Evolutionary conservation across 1,140 invertebrate genomes (phyloP).

Genomic region (Drosophila auraria): DNA sequence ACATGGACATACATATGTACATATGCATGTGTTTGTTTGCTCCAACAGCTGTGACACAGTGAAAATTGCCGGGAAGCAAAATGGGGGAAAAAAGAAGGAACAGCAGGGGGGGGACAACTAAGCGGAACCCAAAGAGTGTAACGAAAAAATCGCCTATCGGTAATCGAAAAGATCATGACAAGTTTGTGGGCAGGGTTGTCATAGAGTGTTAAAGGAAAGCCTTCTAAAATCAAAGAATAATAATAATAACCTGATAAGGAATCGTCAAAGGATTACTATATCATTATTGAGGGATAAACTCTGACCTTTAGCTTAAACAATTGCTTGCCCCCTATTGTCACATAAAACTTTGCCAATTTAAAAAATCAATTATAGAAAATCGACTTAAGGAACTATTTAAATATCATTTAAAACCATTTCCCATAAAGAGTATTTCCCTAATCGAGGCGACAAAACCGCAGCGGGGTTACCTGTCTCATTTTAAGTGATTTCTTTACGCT

Average conservation of each 20-base stretch:
- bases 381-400: not conserved
- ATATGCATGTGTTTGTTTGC: constrained; percentile 2
- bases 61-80: constrained; percentile 5
- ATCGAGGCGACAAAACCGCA: constrained; percentile 1
- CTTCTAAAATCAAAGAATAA: not conserved
- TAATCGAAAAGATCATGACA: constrained; percentile 3
- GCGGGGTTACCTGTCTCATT: constrained; percentile 33
- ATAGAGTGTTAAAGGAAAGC: not conserved
- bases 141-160: not conserved
- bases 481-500: constrained; percentile 76
- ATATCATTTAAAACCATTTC: not conserved
- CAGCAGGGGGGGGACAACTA: not conserved
- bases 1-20: too few relatives aligned
- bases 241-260: not conserved
- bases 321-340: too few relatives aligned
- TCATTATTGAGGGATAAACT: too few relatives aligned
- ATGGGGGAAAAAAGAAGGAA: not conserved
- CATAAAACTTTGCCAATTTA: not conserved
- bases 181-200: not conserved
- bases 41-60: constrained; percentile 47
- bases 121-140: constrained; percentile 7
- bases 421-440: not conserved
- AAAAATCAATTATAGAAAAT: not conserved
- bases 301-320: not conserved
- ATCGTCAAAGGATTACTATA: not conserved